Evolutionary conservation across 30 jellyfish, hydroid and myxozoan genomes (phyloP).

Genomic region (Cassiopea xamachana): DNA sequence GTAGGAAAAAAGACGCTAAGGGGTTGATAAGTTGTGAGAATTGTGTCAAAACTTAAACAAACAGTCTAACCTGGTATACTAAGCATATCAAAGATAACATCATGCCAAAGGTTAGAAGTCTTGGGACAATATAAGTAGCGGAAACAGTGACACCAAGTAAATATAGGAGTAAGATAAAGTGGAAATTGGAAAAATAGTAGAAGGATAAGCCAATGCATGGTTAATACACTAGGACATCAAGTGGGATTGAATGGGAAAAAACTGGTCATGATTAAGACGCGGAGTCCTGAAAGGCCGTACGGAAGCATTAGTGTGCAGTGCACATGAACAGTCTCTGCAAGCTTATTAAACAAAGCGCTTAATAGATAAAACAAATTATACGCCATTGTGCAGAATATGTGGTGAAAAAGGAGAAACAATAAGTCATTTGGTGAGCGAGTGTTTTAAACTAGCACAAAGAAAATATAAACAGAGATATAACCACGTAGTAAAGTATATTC

Average conservation of each 20-base stretch:
- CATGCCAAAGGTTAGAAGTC: not conserved
- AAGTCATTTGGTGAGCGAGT: not conserved
- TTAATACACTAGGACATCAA: not conserved
- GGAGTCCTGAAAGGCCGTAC: not conserved
- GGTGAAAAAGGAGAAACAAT: not conserved
- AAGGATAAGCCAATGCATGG: too few species aligned
- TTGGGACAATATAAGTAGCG: not conserved
- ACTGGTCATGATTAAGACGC: not conserved
- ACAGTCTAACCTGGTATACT: not conserved
- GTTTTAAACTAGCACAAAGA: not conserved
- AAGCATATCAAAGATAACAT: not conserved
- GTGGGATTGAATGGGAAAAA: not conserved
- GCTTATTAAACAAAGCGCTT: not conserved
- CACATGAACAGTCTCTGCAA: not conserved
- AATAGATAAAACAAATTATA: not conserved
- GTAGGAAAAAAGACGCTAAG: not conserved
- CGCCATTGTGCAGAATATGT: not conserved
- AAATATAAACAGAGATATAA: not conserved
- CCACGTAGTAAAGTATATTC: not conserved
- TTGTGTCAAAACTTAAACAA: not conserved
- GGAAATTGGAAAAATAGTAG: too few species aligned
- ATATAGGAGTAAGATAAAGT: not conserved
- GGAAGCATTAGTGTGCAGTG: not conserved
- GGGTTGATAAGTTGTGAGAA: conserved; percentile 6
- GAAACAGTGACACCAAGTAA: not conserved